Evolutionary conservation across 2,113 vertebrate species (phyloP), one percentile per base, ranked within the genome.

Genomic region (Eublepharis macularius): DNA sequence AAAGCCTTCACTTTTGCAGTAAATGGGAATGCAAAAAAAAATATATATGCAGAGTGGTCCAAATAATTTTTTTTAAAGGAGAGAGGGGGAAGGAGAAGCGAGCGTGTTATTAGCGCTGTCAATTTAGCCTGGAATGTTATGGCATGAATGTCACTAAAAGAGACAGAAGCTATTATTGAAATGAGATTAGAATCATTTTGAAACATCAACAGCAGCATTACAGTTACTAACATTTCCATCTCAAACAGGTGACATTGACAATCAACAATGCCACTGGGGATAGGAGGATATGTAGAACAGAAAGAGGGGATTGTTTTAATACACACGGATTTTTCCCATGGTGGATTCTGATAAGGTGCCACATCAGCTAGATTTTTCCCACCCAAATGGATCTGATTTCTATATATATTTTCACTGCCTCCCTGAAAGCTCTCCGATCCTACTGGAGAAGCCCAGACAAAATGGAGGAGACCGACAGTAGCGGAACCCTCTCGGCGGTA

Each of bases 111-210:
- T 96, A 95, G 95, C 88, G 92, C 95, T 96, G 94, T 96, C 94
- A 94, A 91, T 94, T 95, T 91, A 95, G 92, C 93, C 89, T 87
- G 80, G 94, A 92, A 91, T 95, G 92, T 95, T 96, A 91, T 95
- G 95, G 94, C 94, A 94, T 92, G 91, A 91, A 91, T 95, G 93
- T 96, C 83, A 84, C 92, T 34, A 88, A 87, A 87, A 95, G 94
- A 96, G 96, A 96, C 95, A 96, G 95, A 95, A 95, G 94, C 95
- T 96, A 96, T 96, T 96, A 96, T 94, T 94, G 94, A 95, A 94
- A 96, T 95, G 93, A 94, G 95, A 96, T 95, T 94, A 95, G 95
- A 95, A 94, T 94, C 92, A 1, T 94, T 95, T 86, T 94, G 92
- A 96, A 96, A 95, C 94, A 96, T 91, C 95, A 96, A 95, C 95